Conservation (phyloP, 2,113 vertebrate genomes). For the Rhynchomys soricoides region DNA sequence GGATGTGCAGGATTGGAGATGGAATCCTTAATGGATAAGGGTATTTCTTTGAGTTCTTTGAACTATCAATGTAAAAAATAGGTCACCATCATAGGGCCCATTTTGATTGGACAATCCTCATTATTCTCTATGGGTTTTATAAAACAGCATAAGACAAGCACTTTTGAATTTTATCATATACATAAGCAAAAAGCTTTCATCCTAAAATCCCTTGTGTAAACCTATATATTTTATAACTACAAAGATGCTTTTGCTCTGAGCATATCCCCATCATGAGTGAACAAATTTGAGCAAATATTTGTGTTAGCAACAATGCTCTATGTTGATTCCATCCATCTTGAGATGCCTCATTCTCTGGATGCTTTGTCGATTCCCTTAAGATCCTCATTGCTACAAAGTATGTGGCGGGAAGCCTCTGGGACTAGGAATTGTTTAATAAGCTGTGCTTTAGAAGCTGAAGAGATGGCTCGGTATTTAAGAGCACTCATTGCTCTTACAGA, state of each 20-base stretch:
- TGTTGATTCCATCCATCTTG: not conserved
- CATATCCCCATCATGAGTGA: not conserved
- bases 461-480: not conserved
- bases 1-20: not conserved
- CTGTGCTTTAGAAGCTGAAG: not conserved
- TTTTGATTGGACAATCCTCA: slow-evolving; percentile 26
- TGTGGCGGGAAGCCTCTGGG: not conserved
- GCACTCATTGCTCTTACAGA: not conserved
- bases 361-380: not conserved
- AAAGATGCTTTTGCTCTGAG: not conserved
- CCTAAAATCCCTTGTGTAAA: not conserved
- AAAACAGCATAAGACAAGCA: not conserved
- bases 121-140: not conserved
- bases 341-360: not conserved
- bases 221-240: not conserved
- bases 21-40: not conserved
- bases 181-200: not conserved
- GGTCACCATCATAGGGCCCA: not conserved
- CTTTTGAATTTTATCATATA: not conserved
- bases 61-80: not conserved
- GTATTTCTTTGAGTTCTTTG: slow-evolving; percentile 33
- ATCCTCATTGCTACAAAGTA: not conserved
- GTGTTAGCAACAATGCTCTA: not conserved
- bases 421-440: not conserved
- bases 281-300: not conserved